Percentiles rank a stretch among this genome's conserved stretches.
These are phyloP conservation scores for Sicus ferrugineus DNA, from an alignment of 2,888 invertebrate genomes.

Conservation along the genomic window DNA sequence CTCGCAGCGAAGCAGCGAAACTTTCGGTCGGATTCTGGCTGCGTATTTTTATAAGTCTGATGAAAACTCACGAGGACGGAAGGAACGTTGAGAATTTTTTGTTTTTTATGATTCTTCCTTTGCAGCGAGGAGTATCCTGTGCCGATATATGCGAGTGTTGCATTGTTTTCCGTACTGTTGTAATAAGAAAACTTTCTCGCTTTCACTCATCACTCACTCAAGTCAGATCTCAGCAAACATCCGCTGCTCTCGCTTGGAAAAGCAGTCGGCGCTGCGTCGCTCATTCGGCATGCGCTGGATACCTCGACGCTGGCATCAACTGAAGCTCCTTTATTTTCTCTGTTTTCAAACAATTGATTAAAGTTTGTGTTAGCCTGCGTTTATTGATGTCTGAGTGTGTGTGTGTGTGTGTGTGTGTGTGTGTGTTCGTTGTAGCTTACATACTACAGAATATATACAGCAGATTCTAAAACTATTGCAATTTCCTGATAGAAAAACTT, in stretches of 20 bases:
- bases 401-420: too few relatives aligned
- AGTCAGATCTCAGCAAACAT: slow-evolving; percentile 18
- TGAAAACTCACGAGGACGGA: slow-evolving; percentile 3
- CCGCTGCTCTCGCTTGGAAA: too few relatives aligned
- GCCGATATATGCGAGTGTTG: background rate
- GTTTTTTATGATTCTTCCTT: background rate
- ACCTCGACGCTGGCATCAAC: too few relatives aligned
- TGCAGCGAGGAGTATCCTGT: background rate
- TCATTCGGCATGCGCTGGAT: background rate
- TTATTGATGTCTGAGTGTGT: too few relatives aligned
- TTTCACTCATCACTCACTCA: slow-evolving; percentile 21
- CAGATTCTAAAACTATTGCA: slow-evolving; percentile 16
- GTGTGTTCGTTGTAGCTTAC: too few relatives aligned
- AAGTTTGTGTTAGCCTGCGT: slow-evolving; percentile 14
- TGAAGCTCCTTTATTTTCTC: background rate
- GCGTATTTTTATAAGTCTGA: slow-evolving; percentile 20
- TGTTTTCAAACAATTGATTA: slow-evolving; percentile 17
- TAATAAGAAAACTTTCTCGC: slow-evolving; percentile 31
- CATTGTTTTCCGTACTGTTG: slow-evolving; percentile 8
- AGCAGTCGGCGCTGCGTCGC: background rate
- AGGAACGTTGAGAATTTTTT: slow-evolving; percentile 12
- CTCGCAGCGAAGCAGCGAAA: too few relatives aligned
- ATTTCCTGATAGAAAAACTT: slow-evolving; percentile 28
- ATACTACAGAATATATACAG: too few relatives aligned
- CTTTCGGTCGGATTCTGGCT: background rate